Evolutionary conservation across 2,113 vertebrate species (phyloP), one percentile per base, ranked within the genome.

Genomic region (Zootoca vivipara): DNA sequence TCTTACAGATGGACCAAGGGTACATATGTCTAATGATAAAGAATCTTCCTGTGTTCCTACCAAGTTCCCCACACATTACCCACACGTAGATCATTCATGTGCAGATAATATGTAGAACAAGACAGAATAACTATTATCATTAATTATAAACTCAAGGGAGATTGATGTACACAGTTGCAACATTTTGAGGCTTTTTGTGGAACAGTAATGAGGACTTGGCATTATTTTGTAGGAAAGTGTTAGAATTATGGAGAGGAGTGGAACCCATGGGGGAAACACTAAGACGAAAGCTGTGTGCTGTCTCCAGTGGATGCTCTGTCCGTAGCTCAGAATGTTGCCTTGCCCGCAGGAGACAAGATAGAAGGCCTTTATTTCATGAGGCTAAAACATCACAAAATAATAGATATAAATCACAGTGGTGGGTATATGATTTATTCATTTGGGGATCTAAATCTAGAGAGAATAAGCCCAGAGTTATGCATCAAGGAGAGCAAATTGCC

Each of bases 121-220:
- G 40, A 56, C 70, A 4, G 26, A 20, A 28, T 24, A 24, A 42
- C 64, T 58, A n/a, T 80, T 56, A 80, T 58, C 28, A 18, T 72
- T 73, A 87, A 73, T 87, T 87, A 64, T 40, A 80, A 72, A 65
- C 2, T 16, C 85, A 26, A 16, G 67, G 26, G 1, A 83, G 65
- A 67, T 72, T 64, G 86, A 85, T 0, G 1, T 70, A 70, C 86
- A 83, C 87, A 20, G 67, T 73, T 69, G 78, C 75, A 7, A 83
- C 75, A 81, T 79, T 88, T 70, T 1, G 26, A 74, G 81, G 56
- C 89, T 85, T 81, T 52, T 89, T 72, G 46, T 58, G 40, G 75
- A 83, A 3, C 35, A 73, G 85, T 15, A 82, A 20, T 30, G 56
- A 81, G 70, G 72, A 83, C 3, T 78, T 22, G 28, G 65, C 35